Evolutionary conservation across 2,113 vertebrate genomes (phyloP).

Genomic region (Sigmodon hispidus): DNA sequence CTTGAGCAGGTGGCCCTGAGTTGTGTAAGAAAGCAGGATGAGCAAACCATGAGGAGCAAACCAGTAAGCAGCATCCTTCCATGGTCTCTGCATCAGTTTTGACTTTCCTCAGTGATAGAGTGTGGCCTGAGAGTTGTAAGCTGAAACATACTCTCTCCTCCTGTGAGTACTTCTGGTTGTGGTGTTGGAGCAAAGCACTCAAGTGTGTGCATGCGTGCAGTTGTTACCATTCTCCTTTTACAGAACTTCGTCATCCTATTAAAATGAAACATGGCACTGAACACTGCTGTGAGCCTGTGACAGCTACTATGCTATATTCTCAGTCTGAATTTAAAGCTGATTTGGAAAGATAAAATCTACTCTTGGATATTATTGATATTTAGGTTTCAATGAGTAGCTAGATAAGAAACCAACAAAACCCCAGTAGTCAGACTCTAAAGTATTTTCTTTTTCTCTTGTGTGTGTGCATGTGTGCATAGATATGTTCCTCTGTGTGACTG

Average conservation of each 20-base stretch:
- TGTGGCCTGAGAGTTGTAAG: not conserved
- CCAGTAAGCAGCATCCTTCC: not conserved
- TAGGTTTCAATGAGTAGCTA: not conserved
- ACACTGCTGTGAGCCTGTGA: no score
- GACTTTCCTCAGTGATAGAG: not conserved
- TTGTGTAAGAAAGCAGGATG: not conserved
- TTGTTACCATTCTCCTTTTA: not conserved
- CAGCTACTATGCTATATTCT: not conserved
- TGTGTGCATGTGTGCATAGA: not conserved
- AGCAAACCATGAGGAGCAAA: not conserved
- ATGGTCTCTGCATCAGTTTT: not conserved
- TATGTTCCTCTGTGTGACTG: not conserved
- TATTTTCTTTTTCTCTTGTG: not conserved
- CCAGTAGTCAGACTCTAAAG: not conserved
- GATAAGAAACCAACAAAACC: not conserved
- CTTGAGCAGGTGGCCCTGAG: not conserved
- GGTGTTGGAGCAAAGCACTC: not conserved
- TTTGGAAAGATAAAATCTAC: not conserved
- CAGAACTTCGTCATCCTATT: not conserved
- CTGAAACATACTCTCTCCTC: not conserved
- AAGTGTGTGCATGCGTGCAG: rapidly evolving
- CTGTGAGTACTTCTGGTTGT: not conserved
- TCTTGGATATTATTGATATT: not conserved
- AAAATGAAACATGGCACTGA: not conserved
- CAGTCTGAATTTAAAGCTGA: not conserved